Evolutionary conservation across 2,113 vertebrate species (phyloP), one percentile per base, ranked within the genome.

Genomic region (Menidia beryllina): DNA sequence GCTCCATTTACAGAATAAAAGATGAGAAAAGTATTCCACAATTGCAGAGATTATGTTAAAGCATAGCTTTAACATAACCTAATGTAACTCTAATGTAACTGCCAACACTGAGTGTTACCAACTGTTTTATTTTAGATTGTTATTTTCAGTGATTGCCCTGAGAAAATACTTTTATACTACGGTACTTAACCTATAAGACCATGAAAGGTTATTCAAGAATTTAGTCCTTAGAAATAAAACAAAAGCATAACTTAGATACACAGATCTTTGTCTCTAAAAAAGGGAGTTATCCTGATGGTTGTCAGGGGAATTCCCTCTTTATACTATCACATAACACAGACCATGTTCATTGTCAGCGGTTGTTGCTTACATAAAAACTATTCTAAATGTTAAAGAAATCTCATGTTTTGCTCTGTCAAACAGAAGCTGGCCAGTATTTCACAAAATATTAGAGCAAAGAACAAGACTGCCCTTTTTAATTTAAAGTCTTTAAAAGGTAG

Each of bases 191-290:
- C 30, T 5, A 8, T 30, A 5, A 56, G 27, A 77, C 67, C 77
- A 77, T 70, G 43, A 51, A 20, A 48, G 59, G 79, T 76, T 48
- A 82, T 76, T 52, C 58, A 83, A 79, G 14, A 78, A 50, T 61
- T 74, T 34, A 56, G 25, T 52, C 48, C 41, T 69, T 6, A 8
- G 63, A 66, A 30, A 70, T 13, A 39, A 39, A 5, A 39, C 52
- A 80, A 61, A 73, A 39, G 50, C 47, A 45, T 26, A 62, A 27
- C 48, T 71, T 58, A 64, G 48, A 49, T 70, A 76, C 76, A 81
- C 67, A 70, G 51, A 71, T 11, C 1, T 21, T 54, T 69, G 52
- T 56, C 56, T 27, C 14, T 50, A 41, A 15, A 65, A 45, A 8
- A 41, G 17, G 41, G 21, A 12, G 59, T 52, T 27, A 45, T 58